Base-by-base conservation (phyloP, 2,113 vertebrate genomes). In the Phocoena phocoena region DNA sequence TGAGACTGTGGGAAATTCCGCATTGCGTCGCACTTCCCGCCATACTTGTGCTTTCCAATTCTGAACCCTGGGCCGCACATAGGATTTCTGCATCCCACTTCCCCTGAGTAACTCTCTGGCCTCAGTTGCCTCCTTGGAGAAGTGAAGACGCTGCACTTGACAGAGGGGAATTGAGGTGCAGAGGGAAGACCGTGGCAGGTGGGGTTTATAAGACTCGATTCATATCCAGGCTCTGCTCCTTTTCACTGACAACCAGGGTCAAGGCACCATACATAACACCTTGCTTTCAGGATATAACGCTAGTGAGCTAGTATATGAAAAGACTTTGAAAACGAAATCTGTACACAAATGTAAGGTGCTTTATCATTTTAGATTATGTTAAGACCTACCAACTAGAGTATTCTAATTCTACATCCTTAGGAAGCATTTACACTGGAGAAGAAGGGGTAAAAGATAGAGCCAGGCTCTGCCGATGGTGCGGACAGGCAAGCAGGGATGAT, bases 161-260 rank as follows among this genome's bases (percentile, higher is more conserved):
- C 1, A 26, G 60, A 31, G 41, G 47, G 28, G 58, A 50, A 41
- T 0, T 13, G 31, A 58, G 80, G 33, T 3, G 8, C 23, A 0
- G 25, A 0, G 10, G 47, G 58, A 17, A 20, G 50, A 11, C 6
- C 6, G 2, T 38, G 17, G 2, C 14, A 8, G 47, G 25, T 0
- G 18, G n/a, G 3, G 63, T 15, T 76, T 50, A 12, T 6, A 7
- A 0, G 50, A 33, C 67, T 70, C 38, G 9, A 6, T 10, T 74
- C 50, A 31, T 53, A 25, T 20, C 26, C 36, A 53, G 85, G 36
- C 68, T 36, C 65, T 4, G 60, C 41, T 20, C 20, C 88, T 50
- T 26, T 11, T 31, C 33, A 12, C 1, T 0, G 0, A 33, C 3
- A 1, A 36, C 21, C 18, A 58, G 26, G 60, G 44, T 25, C 21